These are phyloP conservation scores for Brachionus rubens DNA, from an alignment of 1,140 invertebrate genomes.

Conservation along the genomic window DNA sequence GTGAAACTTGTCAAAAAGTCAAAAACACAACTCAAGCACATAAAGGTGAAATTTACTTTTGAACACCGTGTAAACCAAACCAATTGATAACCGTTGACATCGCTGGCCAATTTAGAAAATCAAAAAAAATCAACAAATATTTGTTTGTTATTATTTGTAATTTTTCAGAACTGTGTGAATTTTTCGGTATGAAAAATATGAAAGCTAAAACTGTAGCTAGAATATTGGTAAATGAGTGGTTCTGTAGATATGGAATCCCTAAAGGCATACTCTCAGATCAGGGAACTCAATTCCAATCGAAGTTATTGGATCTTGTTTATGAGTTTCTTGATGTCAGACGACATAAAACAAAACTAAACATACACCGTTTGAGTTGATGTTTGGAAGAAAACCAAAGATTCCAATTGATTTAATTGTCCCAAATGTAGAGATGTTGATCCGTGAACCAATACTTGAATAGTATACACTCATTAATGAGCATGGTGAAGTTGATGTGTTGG, in stretches of 20 bases:
- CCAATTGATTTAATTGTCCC: conserved; percentile 10
- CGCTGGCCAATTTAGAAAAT: conserved; percentile 47
- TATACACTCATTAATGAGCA: no score
- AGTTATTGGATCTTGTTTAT: conserved; percentile 48
- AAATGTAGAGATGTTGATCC: no score
- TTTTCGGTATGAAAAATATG: conserved; percentile 55
- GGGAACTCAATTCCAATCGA: conserved; percentile 50
- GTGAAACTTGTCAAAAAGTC: no score
- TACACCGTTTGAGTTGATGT: not conserved
- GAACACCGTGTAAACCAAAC: not conserved
- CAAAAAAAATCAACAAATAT: conserved; percentile 56
- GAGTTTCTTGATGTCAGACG: conserved; percentile 47
- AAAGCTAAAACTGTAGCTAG: conserved; percentile 54
- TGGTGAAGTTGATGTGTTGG: no score
- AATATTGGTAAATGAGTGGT: conserved; percentile 51
- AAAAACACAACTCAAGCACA: not conserved
- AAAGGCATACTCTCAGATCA: conserved; percentile 54
- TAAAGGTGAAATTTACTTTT: not conserved
- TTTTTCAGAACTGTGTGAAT: no score
- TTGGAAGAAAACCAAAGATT: not conserved
- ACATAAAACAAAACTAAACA: conserved; percentile 46
- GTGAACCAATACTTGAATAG: no score
- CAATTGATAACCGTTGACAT: conserved; percentile 48
- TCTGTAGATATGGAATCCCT: conserved; percentile 56
- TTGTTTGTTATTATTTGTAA: no score